These are phyloP conservation scores for Andricus curvator DNA, from an alignment of 2,888 invertebrate species.

Conservation along the genomic window DNA sequence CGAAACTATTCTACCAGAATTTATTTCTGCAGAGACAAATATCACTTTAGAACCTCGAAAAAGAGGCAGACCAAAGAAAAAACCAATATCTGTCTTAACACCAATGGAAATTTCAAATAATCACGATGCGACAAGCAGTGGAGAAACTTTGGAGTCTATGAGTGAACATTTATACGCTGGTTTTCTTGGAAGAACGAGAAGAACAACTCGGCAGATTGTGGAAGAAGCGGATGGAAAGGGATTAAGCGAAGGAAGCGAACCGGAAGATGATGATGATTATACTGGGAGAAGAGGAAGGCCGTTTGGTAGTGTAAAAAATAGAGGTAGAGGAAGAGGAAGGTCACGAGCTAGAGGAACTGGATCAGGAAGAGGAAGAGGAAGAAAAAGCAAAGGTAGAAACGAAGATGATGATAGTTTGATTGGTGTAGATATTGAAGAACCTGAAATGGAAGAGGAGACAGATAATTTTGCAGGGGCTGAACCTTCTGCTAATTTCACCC, in stretches of 20 bases:
- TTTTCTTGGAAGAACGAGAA: slow-evolving; percentile 26
- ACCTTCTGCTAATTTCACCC: not conserved
- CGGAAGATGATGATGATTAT: slow-evolving; percentile 17
- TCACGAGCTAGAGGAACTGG: slow-evolving; percentile 45
- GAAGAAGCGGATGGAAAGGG: not conserved
- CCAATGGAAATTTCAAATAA: slow-evolving; percentile 35
- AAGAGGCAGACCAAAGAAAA: slow-evolving; percentile 35
- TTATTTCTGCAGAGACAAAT: not conserved
- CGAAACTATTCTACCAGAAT: slow-evolving; percentile 3
- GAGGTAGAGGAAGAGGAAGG: slow-evolving; percentile 54
- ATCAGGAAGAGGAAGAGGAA: slow-evolving; percentile 53
- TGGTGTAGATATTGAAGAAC: not conserved
- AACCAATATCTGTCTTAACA: slow-evolving; percentile 29
- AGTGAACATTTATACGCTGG: slow-evolving; percentile 34
- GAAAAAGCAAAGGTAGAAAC: slow-evolving; percentile 43
- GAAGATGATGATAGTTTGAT: slow-evolving; percentile 27
- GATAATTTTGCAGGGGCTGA: not conserved
- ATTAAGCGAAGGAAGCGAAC: slow-evolving; percentile 42
- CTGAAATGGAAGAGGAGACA: not conserved
- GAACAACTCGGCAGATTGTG: slow-evolving; percentile 9
- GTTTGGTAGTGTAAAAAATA: slow-evolving; percentile 47
- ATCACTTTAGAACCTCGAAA: not conserved
- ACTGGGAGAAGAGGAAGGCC: slow-evolving; percentile 2
- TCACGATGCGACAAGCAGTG: not conserved
- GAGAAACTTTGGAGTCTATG: slow-evolving; percentile 4